A percentile compares a stretch with the other conserved stretches of the same genome.
phyloP scores from a whole-genome alignment of 2,113 vertebrate species.

The Scomber colias region DNA sequence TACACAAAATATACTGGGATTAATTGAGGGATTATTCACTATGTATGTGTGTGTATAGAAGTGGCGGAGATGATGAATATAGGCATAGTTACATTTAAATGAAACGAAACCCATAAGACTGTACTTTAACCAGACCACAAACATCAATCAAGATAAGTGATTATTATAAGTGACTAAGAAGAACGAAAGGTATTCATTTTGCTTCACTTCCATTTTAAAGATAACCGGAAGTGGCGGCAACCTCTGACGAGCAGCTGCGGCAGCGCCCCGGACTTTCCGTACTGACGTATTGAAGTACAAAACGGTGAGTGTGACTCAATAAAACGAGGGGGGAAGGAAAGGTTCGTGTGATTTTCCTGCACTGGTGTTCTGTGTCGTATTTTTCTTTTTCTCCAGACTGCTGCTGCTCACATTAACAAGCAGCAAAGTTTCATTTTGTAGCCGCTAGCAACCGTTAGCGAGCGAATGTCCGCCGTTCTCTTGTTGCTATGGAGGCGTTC shows the following conservation, averaged over 20 bases:
- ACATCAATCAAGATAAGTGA: too few relatives aligned
- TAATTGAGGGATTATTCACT: too few relatives aligned
- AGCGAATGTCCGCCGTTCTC: background rate
- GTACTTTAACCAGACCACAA: too few relatives aligned
- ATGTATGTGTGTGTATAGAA: too few relatives aligned
- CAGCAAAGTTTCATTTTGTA: background rate
- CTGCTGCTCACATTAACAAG: background rate
- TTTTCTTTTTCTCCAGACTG: background rate
- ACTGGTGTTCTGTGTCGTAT: background rate
- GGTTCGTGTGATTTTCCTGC: fast-evolving
- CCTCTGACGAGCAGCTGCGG: background rate
- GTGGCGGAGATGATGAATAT: too few relatives aligned
- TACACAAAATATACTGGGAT: too few relatives aligned
- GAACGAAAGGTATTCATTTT: too few relatives aligned
- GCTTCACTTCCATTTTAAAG: background rate
- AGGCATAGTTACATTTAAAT: too few relatives aligned
- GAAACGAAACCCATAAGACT: too few relatives aligned
- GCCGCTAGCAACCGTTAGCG: background rate
- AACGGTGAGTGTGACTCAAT: constrained; percentile 29
- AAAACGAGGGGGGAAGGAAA: background rate
- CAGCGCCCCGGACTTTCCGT: constrained; percentile 54
- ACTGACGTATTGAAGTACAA: too few relatives aligned
- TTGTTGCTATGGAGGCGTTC: background rate
- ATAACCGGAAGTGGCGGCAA: constrained; percentile 36
- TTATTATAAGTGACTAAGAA: too few relatives aligned